Conservation (phyloP, 2,797 vertebrate genomes). For the Galaxias olidus region DNA sequence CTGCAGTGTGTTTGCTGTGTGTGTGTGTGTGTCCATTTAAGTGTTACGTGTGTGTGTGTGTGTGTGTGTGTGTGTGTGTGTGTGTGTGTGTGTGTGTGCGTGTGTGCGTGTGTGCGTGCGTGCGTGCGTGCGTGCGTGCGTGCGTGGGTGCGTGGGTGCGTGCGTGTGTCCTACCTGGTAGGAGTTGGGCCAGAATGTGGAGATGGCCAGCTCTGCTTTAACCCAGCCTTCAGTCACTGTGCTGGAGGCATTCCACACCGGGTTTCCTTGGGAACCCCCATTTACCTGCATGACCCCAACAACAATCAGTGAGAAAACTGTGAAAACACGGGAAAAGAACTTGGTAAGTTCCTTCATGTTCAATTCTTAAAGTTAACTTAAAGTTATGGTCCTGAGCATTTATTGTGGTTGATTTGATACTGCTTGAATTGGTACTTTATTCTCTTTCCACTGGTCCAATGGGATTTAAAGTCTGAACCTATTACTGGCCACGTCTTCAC, state of each 20-base stretch:
- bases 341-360: too few species aligned
- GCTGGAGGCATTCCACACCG: constrained; percentile 91
- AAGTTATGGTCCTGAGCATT: too few species aligned
- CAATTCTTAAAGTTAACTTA: too few species aligned
- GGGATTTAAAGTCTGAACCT: too few species aligned
- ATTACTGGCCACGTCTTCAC: too few species aligned
- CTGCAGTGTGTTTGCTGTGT: background rate
- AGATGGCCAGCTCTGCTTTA: constrained; percentile 94
- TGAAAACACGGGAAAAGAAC: too few species aligned
- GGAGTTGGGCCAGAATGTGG: constrained; percentile 97
- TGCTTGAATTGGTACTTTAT: too few species aligned
- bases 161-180: constrained; percentile 82
- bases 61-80: background rate
- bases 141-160: background rate
- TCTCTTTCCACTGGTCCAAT: too few species aligned
- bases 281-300: constrained; percentile 76
- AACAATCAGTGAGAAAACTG: background rate
- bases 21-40: constrained; percentile 5
- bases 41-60: too few species aligned
- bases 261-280: constrained; percentile 91
- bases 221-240: constrained; percentile 94
- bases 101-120: constrained; percentile 3
- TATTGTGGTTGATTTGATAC: too few species aligned
- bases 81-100: background rate
- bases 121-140: constrained; percentile 4